phyloP scores from a whole-genome alignment of 2,113 vertebrate species.

The Misgurnus mizolepis region DNA sequence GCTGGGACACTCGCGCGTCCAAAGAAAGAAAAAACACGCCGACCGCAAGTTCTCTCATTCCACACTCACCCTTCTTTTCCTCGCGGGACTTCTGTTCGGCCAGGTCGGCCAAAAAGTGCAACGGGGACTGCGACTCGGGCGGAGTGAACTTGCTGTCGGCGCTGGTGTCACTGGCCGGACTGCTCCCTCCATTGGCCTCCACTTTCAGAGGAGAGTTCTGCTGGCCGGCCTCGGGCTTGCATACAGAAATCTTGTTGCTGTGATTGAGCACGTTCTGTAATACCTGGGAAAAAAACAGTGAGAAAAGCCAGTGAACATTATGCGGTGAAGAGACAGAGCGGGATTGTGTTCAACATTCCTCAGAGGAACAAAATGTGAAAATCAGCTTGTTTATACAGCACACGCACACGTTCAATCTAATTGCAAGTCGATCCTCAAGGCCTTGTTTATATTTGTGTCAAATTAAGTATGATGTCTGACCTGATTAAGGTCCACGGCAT shows the following conservation, averaged over 20 bases:
- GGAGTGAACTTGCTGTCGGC: constrained; percentile 83
- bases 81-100: constrained; percentile 94
- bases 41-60: not conserved
- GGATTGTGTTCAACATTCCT: constrained; percentile 21
- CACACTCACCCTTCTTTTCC: constrained; percentile 90
- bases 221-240: constrained; percentile 83
- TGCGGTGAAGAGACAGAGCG: not conserved
- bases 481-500: too few relatives aligned
- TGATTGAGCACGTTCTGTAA: constrained; percentile 95
- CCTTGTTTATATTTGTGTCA: too few relatives aligned
- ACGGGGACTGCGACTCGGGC: constrained; percentile 89
- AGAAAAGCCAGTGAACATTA: not conserved
- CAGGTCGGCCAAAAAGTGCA: constrained; percentile 93
- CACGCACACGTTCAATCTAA: too few relatives aligned
- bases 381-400: not conserved
- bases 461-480: too few relatives aligned
- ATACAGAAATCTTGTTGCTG: constrained; percentile 91
- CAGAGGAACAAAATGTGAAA: constrained; percentile 8
- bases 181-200: constrained; percentile 83
- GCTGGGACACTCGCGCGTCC: constrained; percentile 24
- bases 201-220: constrained; percentile 79
- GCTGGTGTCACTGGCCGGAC: constrained; percentile 81
- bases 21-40: constrained; percentile 29
- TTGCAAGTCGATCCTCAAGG: too few relatives aligned
- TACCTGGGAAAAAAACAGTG: constrained; percentile 73